Evolutionary conservation across 2,113 vertebrate genomes (phyloP).

Genomic region (Pseudorhombus dupliciocellatus): DNA sequence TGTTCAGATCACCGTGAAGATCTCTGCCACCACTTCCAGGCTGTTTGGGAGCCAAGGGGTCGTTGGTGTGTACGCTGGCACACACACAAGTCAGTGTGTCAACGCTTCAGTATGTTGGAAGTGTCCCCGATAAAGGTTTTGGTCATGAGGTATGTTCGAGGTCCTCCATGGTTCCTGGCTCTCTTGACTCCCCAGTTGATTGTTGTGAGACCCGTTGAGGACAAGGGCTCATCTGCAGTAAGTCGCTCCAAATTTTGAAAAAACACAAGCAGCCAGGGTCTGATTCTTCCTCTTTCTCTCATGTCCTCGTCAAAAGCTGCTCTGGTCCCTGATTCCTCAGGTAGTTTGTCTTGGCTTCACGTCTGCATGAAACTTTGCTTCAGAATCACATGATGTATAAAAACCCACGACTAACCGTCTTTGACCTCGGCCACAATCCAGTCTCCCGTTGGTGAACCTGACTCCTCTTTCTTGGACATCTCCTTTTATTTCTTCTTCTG

Average conservation of each 20-base stretch:
- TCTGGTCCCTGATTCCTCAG: constrained; percentile 32
- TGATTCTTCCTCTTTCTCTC: constrained; percentile 34
- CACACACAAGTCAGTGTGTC: background rate
- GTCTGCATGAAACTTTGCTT: background rate
- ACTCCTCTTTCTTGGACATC: background rate
- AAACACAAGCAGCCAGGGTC: constrained; percentile 12
- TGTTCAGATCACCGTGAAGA: background rate
- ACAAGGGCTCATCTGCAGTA: constrained; percentile 1
- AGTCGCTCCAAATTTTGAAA: constrained; percentile 33
- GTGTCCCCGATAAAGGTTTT: constrained; percentile 5
- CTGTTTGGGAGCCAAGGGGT: background rate
- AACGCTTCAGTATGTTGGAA: background rate
- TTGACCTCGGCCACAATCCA: background rate
- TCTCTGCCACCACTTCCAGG: background rate
- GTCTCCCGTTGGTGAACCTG: constrained; percentile 4
- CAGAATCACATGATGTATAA: background rate
- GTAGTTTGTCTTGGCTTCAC: constrained; percentile 6
- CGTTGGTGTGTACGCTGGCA: background rate
- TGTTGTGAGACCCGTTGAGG: constrained; percentile 32
- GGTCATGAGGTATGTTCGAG: background rate
- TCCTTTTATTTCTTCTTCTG: constrained; percentile 28
- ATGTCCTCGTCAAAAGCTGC: constrained; percentile 9
- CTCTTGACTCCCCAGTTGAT: constrained; percentile 17
- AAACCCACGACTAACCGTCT: constrained; percentile 8
- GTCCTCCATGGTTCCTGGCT: constrained; percentile 11